phyloP scores from a whole-genome alignment of 2,113 vertebrate species.

The Pteronura brasiliensis region DNA sequence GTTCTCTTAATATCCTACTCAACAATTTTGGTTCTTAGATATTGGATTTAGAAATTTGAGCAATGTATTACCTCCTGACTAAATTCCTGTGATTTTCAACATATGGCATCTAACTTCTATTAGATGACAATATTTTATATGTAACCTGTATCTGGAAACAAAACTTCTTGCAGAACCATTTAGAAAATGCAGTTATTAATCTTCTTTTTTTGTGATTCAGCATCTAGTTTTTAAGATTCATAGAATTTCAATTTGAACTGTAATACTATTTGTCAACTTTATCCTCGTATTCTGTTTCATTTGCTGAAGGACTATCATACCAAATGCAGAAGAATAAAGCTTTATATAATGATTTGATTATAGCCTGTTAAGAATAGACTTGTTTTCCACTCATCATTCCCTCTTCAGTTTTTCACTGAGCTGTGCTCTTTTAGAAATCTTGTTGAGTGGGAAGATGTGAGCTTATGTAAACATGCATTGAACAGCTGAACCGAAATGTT shows the following conservation, averaged over 20 bases:
- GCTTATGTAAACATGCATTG: slow-evolving; percentile 72
- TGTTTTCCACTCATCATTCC: slow-evolving; percentile 71
- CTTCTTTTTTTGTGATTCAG: slow-evolving; percentile 37
- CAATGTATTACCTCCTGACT: background rate
- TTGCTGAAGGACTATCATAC: slow-evolving; percentile 22
- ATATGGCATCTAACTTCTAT: background rate
- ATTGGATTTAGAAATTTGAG: background rate
- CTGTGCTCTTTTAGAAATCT: slow-evolving; percentile 74
- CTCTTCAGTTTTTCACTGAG: slow-evolving; percentile 75
- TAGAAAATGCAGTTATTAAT: background rate
- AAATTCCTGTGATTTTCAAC: background rate
- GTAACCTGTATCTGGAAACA: background rate
- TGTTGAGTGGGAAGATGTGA: slow-evolving; percentile 72
- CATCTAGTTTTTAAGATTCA: slow-evolving; percentile 21
- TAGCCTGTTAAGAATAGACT: slow-evolving; percentile 76
- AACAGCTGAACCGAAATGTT: slow-evolving; percentile 75
- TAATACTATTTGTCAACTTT: slow-evolving; percentile 34
- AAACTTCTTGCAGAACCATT: background rate
- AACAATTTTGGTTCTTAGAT: background rate
- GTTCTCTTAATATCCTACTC: background rate
- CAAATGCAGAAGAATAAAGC: slow-evolving; percentile 58
- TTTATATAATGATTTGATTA: slow-evolving; percentile 71
- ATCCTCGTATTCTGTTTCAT: background rate
- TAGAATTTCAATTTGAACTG: slow-evolving; percentile 25
- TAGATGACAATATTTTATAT: background rate